Percentiles rank a stretch among this genome's conserved stretches.
phyloP scores from a whole-genome alignment of 2,113 vertebrate genomes.

The Varanus komodoensis region DNA sequence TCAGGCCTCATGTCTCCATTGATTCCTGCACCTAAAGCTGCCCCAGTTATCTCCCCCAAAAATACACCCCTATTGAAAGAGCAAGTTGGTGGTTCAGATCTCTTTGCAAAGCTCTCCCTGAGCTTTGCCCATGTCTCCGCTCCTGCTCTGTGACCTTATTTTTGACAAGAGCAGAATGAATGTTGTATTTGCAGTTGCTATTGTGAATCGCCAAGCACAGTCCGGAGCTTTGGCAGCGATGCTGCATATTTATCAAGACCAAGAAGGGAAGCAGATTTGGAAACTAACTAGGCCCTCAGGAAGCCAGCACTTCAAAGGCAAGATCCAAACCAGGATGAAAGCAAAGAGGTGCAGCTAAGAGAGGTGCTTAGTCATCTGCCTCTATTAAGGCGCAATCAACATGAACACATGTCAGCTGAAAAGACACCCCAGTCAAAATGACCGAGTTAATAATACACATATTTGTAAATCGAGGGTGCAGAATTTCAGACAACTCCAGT shows the following conservation, averaged over 20 bases:
- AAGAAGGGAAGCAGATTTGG: slow-evolving; percentile 61
- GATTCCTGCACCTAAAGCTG: too few relatives aligned
- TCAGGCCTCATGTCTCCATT: background rate
- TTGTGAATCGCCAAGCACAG: slow-evolving; percentile 61
- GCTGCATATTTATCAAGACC: slow-evolving; percentile 60
- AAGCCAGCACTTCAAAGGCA: slow-evolving; percentile 28
- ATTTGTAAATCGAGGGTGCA: too few relatives aligned
- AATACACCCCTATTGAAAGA: background rate
- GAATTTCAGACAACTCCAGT: too few relatives aligned
- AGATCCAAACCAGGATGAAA: background rate
- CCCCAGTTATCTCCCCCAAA: background rate
- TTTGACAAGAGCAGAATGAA: slow-evolving; percentile 44
- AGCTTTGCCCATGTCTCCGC: background rate
- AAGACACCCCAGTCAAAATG: background rate
- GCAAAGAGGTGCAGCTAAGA: background rate
- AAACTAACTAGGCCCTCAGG: slow-evolving; percentile 30
- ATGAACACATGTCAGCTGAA: background rate
- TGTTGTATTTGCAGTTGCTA: slow-evolving; percentile 66
- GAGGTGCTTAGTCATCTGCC: background rate
- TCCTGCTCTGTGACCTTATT: background rate
- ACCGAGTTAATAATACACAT: background rate
- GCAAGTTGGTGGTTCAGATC: slow-evolving; percentile 5
- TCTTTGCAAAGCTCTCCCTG: slow-evolving; percentile 31
- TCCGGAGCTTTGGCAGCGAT: slow-evolving; percentile 63
- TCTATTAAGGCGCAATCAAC: background rate